Evolutionary conservation across 2,113 vertebrate species (phyloP).

Genomic region (Poeciliopsis occidentalis): DNA sequence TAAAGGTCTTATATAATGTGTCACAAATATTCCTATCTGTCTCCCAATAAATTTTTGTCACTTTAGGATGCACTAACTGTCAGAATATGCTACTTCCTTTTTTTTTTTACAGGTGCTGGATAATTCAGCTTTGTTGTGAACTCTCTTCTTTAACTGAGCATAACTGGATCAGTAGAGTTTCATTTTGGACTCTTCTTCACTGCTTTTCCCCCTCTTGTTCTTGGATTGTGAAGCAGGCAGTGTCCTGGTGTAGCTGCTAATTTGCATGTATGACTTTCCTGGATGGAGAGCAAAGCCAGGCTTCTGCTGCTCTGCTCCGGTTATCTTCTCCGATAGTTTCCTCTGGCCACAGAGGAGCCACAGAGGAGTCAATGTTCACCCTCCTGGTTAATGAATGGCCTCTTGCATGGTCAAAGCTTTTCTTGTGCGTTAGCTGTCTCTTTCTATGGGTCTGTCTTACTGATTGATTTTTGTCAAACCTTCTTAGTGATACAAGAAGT

Average conservation of each 20-base stretch:
- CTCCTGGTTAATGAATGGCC: background rate
- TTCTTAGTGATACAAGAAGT: background rate
- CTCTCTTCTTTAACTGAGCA: conserved; percentile 8
- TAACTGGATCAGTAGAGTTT: background rate
- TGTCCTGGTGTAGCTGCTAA: background rate
- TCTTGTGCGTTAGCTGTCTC: conserved; percentile 19
- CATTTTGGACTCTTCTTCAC: background rate
- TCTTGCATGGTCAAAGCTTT: conserved; percentile 12
- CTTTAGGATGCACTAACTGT: background rate
- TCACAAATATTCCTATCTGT: background rate
- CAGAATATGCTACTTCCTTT: background rate
- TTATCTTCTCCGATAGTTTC: conserved; percentile 31
- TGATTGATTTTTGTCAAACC: conserved; percentile 12
- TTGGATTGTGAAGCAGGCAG: conserved; percentile 13
- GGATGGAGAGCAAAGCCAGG: conserved; percentile 15
- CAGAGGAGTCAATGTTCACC: conserved; percentile 12
- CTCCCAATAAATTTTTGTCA: background rate
- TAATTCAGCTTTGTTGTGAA: conserved; percentile 9
- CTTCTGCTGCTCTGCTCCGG: conserved; percentile 5
- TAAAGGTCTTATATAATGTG: too few species aligned
- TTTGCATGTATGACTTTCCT: conserved; percentile 58
- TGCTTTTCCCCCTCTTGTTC: conserved; percentile 7
- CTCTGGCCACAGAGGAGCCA: conserved; percentile 14
- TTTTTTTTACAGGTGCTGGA: background rate
- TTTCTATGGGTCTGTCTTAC: conserved; percentile 2